Evolutionary conservation across 2,113 vertebrate species (phyloP), one percentile per base, ranked within the genome.

Genomic region (Illadopsis cleaveri): DNA sequence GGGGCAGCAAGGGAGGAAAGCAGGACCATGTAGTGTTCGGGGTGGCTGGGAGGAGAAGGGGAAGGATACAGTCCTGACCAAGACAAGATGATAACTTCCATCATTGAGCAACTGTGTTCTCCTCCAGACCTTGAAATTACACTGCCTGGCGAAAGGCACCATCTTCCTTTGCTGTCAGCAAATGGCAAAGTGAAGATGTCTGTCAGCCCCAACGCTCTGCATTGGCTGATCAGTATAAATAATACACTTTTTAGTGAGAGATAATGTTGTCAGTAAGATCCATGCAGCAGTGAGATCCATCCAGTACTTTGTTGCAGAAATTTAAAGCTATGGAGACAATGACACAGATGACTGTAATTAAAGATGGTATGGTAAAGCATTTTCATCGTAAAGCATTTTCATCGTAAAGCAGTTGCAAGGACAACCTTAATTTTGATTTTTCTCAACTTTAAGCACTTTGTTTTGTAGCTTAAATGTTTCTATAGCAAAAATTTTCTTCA

Each of bases 291-390:
- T 56, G 82, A 76, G 82, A 77, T 82, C 82, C 42, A 10, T 31
- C 80, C 50, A n/a, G 24, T 4, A 0, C 75, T 93, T 93, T 76
- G 40, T 61, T 71, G 62, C 65, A 89, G 83, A 86, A 94, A 57
- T 82, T 93, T 80, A 94, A 91, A 95, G 77, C 61, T 72, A 25
- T 11, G 8, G 72, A 92, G 86, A 82, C 68, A 92, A 40, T 62
- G 86, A 86, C 69, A 84, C 61, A 82, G 54, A 61, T 0, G 1
- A 50, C 38, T 83, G n/a, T 86, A 95, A 96, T 95, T 96, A 93
- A 93, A 92, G 93, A 93, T 94, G 38, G 54, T 90, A 90, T 96
- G 89, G 37, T 77, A 73, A 81, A 50, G 30, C 68, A 56, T 78
- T 86, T 40, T 40, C 40, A 92, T 96, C 91, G 37, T 77, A 73